These are phyloP conservation scores for Paguma larvata DNA, from an alignment of 2,797 vertebrate species.

Conservation along the genomic window DNA sequence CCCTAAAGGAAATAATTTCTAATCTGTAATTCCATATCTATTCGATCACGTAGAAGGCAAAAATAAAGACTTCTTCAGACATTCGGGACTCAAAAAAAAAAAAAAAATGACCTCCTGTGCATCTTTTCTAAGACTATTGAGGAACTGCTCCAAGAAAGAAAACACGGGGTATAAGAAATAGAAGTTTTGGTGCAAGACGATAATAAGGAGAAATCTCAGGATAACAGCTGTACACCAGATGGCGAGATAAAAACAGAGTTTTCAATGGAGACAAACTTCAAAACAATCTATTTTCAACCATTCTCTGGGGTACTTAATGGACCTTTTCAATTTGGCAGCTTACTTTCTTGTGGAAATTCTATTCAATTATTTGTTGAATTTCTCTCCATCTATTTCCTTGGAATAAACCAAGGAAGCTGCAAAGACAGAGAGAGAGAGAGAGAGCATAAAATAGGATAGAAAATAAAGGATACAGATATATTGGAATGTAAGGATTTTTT, in stretches of 20 bases:
- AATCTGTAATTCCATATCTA: background rate
- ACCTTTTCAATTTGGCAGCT: background rate
- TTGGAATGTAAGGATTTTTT: background rate
- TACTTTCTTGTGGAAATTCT: background rate
- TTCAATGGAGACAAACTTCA: background rate
- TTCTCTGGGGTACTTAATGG: background rate
- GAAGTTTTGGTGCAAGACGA: background rate
- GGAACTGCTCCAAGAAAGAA: background rate
- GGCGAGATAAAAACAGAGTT: background rate
- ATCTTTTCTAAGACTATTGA: background rate
- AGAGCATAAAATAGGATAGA: background rate
- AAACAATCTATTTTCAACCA: background rate
- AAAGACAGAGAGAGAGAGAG: background rate
- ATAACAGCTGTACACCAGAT: background rate
- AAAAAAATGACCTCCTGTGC: background rate
- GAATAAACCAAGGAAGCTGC: background rate
- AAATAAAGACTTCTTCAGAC: background rate
- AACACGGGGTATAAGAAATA: background rate
- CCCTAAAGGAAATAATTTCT: background rate
- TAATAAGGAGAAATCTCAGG: background rate
- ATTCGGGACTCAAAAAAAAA: background rate
- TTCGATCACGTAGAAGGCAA: background rate
- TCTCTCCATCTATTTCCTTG: background rate
- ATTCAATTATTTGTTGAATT: background rate
- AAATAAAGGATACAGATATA: background rate